Evolutionary conservation across 2,797 vertebrate species (phyloP).

Genomic region (Apogon talboti): DNA sequence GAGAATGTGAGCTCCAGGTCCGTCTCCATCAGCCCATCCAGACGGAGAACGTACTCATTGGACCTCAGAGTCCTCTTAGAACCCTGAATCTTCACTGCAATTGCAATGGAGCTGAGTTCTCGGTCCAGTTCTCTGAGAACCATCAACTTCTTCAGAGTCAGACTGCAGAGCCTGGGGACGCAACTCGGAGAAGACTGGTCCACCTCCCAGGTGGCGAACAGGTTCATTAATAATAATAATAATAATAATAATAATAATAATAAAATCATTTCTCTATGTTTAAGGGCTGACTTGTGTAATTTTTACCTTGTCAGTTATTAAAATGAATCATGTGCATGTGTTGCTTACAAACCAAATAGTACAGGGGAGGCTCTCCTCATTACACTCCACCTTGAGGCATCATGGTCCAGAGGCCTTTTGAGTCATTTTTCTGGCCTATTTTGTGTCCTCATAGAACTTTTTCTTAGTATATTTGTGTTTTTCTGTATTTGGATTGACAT

Average conservation of each 20-base stretch:
- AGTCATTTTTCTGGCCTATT: too few species aligned
- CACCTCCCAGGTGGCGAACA: slow-evolving; percentile 82
- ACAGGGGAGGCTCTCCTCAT: too few species aligned
- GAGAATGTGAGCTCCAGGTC: slow-evolving; percentile 90
- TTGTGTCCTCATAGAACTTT: too few species aligned
- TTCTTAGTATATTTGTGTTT: too few species aligned
- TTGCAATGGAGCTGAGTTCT: slow-evolving; percentile 81
- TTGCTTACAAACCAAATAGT: too few species aligned
- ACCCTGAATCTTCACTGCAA: slow-evolving; percentile 86
- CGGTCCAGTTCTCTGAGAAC: slow-evolving; percentile 79
- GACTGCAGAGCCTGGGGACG: slow-evolving; percentile 80
- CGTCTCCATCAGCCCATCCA: slow-evolving; percentile 86
- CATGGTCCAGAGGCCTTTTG: too few species aligned
- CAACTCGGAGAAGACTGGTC: slow-evolving; percentile 81
- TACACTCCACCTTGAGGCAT: too few species aligned
- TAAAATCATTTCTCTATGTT: too few species aligned
- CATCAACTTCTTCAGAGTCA: slow-evolving; percentile 82
- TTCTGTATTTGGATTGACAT: neutral
- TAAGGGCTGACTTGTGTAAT: too few species aligned
- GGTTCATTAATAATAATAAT: slow-evolving; percentile 65
- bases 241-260: too few species aligned
- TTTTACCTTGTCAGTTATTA: too few species aligned
- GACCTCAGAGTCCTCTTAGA: slow-evolving; percentile 87
- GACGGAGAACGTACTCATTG: slow-evolving; percentile 85
- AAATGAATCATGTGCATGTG: too few species aligned